A percentile compares a stretch with the other conserved stretches of the same genome.
phyloP scores from a whole-genome alignment of 2,797 vertebrate genomes.

The Neopelma chrysocephalum region DNA sequence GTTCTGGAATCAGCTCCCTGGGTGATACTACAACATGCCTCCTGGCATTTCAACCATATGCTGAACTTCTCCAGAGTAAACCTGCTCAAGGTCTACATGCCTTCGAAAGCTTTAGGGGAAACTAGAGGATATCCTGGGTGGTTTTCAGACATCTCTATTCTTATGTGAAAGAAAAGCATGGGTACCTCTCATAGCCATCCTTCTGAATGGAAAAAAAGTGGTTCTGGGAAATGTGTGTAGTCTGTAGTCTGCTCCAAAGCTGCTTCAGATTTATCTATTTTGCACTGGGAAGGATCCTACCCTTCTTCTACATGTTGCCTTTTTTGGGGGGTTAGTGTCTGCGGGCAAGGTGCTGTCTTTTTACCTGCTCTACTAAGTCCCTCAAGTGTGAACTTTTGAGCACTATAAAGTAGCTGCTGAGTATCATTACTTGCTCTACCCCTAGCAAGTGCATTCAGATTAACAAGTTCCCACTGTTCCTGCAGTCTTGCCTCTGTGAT shows the following conservation, averaged over 20 bases:
- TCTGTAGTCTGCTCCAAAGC: neutral
- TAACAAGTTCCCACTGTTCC: neutral
- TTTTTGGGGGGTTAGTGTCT: neutral
- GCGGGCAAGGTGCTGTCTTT: neutral
- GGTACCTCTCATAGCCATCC: neutral
- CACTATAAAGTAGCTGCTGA: neutral
- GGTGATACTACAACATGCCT: neutral
- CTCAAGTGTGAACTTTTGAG: neutral
- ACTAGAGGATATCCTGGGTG: neutral
- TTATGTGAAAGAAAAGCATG: neutral
- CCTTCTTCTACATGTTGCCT: neutral
- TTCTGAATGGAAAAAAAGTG: neutral
- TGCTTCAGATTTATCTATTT: neutral
- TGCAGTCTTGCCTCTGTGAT: neutral
- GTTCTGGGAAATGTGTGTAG: neutral
- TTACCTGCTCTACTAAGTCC: neutral
- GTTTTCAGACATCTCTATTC: neutral
- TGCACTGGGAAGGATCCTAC: neutral
- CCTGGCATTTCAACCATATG: neutral
- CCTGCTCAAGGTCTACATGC: neutral
- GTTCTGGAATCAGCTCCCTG: neutral
- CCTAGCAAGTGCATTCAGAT: neutral
- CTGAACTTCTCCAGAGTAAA: neutral
- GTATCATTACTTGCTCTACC: neutral
- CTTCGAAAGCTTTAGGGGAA: conserved; percentile 4